Conservation (phyloP, 1,140 invertebrate genomes). For the Anastrepha ludens region DNA sequence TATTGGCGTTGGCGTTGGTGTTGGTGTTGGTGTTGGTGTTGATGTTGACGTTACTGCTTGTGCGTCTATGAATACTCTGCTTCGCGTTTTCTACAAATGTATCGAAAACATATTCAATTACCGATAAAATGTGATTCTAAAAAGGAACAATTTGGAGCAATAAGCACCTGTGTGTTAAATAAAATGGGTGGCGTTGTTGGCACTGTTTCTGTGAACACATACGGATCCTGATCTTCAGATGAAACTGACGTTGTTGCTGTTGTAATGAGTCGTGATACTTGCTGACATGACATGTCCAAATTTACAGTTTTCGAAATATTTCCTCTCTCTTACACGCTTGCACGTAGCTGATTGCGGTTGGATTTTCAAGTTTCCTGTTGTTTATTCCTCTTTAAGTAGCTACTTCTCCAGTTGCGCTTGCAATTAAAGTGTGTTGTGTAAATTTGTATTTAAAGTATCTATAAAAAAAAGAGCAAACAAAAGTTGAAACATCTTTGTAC, state of each 20-base stretch:
- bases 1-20: constrained; percentile 58
- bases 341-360: background rate
- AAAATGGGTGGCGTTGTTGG: constrained; percentile 71
- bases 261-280: constrained; percentile 70
- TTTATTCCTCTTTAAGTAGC: background rate
- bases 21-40: constrained; percentile 58
- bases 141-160: constrained; percentile 1
- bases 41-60: constrained; percentile 7
- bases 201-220: constrained; percentile 73
- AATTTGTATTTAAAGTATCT: too few species aligned
- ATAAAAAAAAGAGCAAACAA: too few species aligned
- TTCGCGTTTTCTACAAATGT: constrained; percentile 49
- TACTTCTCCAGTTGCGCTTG: background rate
- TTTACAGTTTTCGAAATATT: background rate
- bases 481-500: too few species aligned
- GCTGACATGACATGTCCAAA: constrained; percentile 74
- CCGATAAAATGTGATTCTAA: constrained; percentile 42
- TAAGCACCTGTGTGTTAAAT: constrained; percentile 72
- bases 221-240: constrained; percentile 69
- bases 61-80: background rate
- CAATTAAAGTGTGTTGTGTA: constrained; percentile 10
- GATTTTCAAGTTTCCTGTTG: background rate
- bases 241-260: constrained; percentile 54
- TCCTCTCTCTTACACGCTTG: background rate
- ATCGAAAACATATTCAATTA: constrained; percentile 47